Evolutionary conservation across 2,888 invertebrate species (phyloP).

Genomic region (Leptopilina myrica): DNA sequence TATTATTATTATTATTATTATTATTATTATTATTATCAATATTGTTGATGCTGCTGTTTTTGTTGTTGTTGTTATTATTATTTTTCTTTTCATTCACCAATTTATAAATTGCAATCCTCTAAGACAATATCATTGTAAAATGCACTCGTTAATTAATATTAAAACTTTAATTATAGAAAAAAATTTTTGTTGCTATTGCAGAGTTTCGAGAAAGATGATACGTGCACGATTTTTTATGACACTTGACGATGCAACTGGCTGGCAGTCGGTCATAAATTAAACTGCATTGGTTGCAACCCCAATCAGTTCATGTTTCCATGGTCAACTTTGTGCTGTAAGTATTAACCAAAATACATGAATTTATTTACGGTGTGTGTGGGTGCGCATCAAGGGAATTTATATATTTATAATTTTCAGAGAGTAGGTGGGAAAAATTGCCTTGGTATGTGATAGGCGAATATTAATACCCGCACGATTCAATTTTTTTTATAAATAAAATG

Average conservation of each 20-base stretch:
- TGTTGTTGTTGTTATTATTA: too few species aligned
- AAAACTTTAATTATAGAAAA: too few species aligned
- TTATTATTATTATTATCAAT: too few species aligned
- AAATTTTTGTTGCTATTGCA: neutral
- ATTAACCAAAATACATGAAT: conserved; percentile 63
- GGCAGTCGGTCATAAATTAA: conserved; percentile 53
- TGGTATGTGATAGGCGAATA: conserved; percentile 53
- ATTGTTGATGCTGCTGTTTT: too few species aligned
- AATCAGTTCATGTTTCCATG: conserved; percentile 70
- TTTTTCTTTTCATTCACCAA: too few species aligned
- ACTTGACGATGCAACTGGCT: conserved; percentile 64
- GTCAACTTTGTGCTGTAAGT: conserved; percentile 62
- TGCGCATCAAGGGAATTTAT: conserved; percentile 50
- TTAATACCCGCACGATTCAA: too few species aligned
- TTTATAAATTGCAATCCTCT: neutral
- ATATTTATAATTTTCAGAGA: conserved; percentile 50
- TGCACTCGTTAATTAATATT: neutral
- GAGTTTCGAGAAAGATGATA: too few species aligned
- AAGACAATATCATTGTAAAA: neutral
- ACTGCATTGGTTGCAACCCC: conserved; percentile 66
- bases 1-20: too few species aligned
- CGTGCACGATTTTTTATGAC: neutral
- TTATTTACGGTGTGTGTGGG: conserved; percentile 54
- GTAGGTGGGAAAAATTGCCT: conserved; percentile 62
- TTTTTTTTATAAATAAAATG: too few species aligned